phyloP scores from a whole-genome alignment of 2,888 invertebrate genomes.

The Micropterix aruncella region DNA sequence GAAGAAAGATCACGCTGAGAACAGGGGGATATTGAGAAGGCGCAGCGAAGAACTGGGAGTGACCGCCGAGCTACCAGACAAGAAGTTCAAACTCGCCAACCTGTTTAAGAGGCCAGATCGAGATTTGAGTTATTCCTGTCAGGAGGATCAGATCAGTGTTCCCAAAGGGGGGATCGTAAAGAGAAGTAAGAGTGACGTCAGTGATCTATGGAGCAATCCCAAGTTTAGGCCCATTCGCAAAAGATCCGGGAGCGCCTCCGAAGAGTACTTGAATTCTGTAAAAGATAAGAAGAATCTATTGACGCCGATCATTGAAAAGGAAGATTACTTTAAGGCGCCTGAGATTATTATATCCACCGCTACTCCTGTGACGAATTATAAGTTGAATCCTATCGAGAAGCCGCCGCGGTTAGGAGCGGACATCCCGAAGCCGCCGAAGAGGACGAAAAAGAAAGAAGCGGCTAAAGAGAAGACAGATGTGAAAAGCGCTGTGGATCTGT shows the following conservation, averaged over 20 bases:
- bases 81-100: slow-evolving; percentile 41
- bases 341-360: slow-evolving; percentile 8
- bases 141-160: slow-evolving; percentile 35
- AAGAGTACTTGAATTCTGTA: slow-evolving; percentile 38
- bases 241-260: slow-evolving; percentile 45
- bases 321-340: slow-evolving; percentile 41
- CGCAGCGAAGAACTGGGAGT: slow-evolving; percentile 40
- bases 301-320: slow-evolving; percentile 68
- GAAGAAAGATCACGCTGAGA: slow-evolving; percentile 32
- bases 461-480: slow-evolving; percentile 30
- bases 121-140: slow-evolving; percentile 23
- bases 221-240: slow-evolving; percentile 37
- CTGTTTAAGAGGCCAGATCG: slow-evolving; percentile 47
- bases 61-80: slow-evolving; percentile 18
- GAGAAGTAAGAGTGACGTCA: slow-evolving; percentile 50
- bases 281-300: slow-evolving; percentile 51
- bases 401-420: slow-evolving; percentile 24
- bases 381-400: slow-evolving; percentile 34
- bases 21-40: slow-evolving; percentile 24
- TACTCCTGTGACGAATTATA: slow-evolving; percentile 18
- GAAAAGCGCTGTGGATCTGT: slow-evolving; percentile 34
- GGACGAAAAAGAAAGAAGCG: slow-evolving; percentile 20
- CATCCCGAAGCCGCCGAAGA: slow-evolving; percentile 29
- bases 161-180: slow-evolving; percentile 25
- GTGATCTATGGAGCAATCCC: slow-evolving; percentile 42